These are phyloP conservation scores for Schizopygopsis malacanthus DNA, from an alignment of 2,797 vertebrate species.

Conservation along the genomic window DNA sequence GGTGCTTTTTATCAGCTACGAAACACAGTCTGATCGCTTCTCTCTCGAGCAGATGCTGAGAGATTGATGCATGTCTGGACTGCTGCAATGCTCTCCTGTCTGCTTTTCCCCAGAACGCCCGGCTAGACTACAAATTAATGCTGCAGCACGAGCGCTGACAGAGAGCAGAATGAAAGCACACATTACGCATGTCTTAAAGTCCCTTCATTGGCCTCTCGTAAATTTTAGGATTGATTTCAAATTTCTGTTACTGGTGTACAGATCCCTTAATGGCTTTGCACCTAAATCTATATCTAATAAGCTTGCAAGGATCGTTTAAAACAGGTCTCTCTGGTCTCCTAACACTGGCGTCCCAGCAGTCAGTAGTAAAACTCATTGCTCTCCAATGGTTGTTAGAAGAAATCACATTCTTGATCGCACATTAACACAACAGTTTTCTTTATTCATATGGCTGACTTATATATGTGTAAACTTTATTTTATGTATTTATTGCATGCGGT, in stretches of 20 bases:
- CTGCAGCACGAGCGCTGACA: constrained; percentile 48
- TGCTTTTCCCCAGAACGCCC: constrained; percentile 35
- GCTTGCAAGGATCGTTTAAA: constrained; percentile 19
- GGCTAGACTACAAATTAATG: constrained; percentile 56
- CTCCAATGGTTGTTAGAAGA: background rate
- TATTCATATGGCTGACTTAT: background rate
- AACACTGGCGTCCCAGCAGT: constrained; percentile 15
- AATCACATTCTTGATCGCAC: background rate
- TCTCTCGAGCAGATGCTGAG: constrained; percentile 33
- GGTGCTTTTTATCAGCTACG: constrained; percentile 33
- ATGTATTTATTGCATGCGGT: background rate
- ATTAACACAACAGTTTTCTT: background rate
- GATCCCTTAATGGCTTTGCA: constrained; percentile 48
- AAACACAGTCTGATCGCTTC: constrained; percentile 21
- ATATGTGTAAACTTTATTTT: background rate
- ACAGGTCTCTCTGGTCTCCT: constrained; percentile 35
- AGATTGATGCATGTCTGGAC: constrained; percentile 45
- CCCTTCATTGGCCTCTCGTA: constrained; percentile 50
- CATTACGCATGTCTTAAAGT: constrained; percentile 47
- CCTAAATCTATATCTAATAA: constrained; percentile 48
- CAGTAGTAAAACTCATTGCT: constrained; percentile 20
- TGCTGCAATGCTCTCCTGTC: constrained; percentile 37
- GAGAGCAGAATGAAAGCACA: constrained; percentile 49
- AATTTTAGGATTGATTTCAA: constrained; percentile 53
- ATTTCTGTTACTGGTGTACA: constrained; percentile 44